Base-by-base conservation (phyloP, 53 echinoderm and acorn worm genomes). In the Astropecten irregularis region DNA sequence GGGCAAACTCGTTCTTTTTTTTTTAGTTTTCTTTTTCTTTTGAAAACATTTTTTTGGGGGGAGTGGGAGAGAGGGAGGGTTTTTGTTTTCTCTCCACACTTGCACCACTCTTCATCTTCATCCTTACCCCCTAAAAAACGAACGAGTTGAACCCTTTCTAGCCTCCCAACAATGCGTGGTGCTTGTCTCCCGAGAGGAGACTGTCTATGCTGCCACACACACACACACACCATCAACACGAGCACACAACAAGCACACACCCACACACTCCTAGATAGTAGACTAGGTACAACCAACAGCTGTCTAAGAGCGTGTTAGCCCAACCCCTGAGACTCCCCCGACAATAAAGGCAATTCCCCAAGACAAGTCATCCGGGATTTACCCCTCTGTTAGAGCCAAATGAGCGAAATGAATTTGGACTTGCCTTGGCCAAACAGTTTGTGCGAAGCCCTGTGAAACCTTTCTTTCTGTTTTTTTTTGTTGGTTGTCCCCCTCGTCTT, bases 291-390 rank as follows among this genome's bases (percentile, higher is more conserved):
- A n/a, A 79, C 60, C 79, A 79, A 79, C 79, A 79, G 79, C 79
- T 79, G 79, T 79, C 79, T 79, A 61, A 79, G 62, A 79, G 79
- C 79, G 79, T 79, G 79, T 48, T 62, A 1, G 62, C 15, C 79
- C 62, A 30, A 62, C 79, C 79, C 61, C 9, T 0, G 79, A 79
- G 79, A 79, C 79, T 19, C 79, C 60, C 76, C 79, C 58, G 44
- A 68, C 63, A 79, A 79, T 79, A 46, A 61, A 61, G 47, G 44
- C 79, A 60, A 79, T 79, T 74, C 79, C 77, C 79, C 79, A 79
- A 74, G 61, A 79, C 79, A 62, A 79, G 79, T 79, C 79, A 79
- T 39, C 62, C 79, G 79, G 79, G 79, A 79, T 40, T 79, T 62
- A 62, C 46, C 79, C 62, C 62, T 68, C 50, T 44, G 44, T 62